phyloP scores from a whole-genome alignment of 2,888 invertebrate genomes.

The Ptilodon capucinus region DNA sequence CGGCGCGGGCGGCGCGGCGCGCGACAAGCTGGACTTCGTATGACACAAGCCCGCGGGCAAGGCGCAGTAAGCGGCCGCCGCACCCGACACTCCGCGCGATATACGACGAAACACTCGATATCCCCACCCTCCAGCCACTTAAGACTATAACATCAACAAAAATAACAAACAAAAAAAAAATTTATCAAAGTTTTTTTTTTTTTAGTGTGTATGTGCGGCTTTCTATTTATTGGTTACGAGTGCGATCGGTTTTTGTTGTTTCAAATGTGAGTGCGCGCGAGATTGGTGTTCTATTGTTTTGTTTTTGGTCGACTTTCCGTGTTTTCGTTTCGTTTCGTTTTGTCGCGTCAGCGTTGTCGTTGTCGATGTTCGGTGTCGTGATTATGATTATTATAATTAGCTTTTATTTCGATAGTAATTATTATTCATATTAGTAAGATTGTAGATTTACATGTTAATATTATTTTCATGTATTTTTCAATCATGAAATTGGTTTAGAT shows the following conservation, averaged over 20 bases:
- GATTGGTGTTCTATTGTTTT: neutral
- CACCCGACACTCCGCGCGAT: constrained; percentile 32
- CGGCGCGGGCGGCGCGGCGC: constrained; percentile 65
- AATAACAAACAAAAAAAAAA: neutral
- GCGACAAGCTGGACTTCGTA: constrained; percentile 87
- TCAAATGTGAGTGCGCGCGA: constrained; percentile 1
- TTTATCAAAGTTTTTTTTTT: constrained; percentile 27
- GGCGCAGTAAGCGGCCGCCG: constrained; percentile 57
- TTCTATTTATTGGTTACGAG: constrained; percentile 2
- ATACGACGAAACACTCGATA: constrained; percentile 53
- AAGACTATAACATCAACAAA: constrained; percentile 18
- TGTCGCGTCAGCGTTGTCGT: neutral
- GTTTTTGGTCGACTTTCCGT: neutral
- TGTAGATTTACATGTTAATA: neutral
- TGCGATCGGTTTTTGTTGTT: constrained; percentile 3
- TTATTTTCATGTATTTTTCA: neutral
- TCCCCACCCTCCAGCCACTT: constrained; percentile 42
- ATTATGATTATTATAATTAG: too few species aligned
- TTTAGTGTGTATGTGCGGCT: constrained; percentile 2
- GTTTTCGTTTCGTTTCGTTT: neutral
- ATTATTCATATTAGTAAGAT: neutral
- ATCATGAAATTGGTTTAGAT: constrained; percentile 9
- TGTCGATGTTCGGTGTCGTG: neutral
- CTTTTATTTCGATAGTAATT: neutral
- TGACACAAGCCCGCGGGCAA: constrained; percentile 83